Base-by-base conservation (phyloP, 2,888 invertebrate genomes). In the Drosophila fulvimacula region DNA sequence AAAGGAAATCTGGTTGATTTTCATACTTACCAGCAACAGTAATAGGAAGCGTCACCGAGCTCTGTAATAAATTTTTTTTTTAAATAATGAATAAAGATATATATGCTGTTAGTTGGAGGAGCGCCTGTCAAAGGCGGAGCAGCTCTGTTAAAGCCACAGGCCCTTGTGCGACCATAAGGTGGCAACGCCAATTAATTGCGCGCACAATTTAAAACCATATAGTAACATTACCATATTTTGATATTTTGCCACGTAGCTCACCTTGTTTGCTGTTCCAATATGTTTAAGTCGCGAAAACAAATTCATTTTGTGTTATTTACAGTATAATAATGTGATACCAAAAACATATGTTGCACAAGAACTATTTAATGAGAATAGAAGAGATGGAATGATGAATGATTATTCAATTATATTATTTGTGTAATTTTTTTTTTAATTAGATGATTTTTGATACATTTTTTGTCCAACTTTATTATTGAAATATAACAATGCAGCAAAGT, bases 241-340 rank as follows among this genome's bases (percentile, higher is more conserved):
- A 34, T 9, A 1, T 46, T 27, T 38, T 0, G 6, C 9, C 5
- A n/a, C 42, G 24, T n/a, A 11, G 62, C 70, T 60, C 13, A 82
- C 82, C 74, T 88, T 89, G 38, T 48, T 73, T 21, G 57, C 48
- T 15, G 65, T 53, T 5, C 72, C 65, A 27, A 83, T 56, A 10
- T 69, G 84, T 30, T 81, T 88, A 1, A 83, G 48, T 0, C 87
- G 84, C 30, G 89, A 72, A 48, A 88, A 41, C 24, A 83, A 56
- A 44, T 83, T 81, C 82, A 83, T 83, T 17, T n/a, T 38, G 1
- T 11, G 3, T 32, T 55, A 0, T 17, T 24, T 42, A n/a, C 9
- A 4, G 19, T 7, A 5, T 11, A 46, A 17, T 17, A 17, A 44
- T 46, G 21, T 0, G 11, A 21, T 42, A 21, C 21, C 21, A 24